phyloP scores from a whole-genome alignment of 2,888 invertebrate genomes.

The Nomada fabriciana region DNA sequence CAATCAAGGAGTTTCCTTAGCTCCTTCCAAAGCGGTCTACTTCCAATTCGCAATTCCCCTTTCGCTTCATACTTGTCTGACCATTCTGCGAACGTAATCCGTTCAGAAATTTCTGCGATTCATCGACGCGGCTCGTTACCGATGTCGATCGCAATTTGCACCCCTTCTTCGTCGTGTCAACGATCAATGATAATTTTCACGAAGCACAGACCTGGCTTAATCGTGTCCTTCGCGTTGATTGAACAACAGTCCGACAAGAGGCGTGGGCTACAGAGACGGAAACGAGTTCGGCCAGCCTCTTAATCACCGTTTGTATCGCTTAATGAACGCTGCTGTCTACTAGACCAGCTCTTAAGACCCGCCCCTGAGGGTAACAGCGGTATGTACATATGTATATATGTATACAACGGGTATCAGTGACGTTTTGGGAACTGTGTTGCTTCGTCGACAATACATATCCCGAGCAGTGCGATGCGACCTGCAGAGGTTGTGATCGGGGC shows the following conservation, averaged over 20 bases:
- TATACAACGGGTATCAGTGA: slow-evolving; percentile 40
- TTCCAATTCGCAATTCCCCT: slow-evolving; percentile 16
- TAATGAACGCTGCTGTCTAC: slow-evolving; percentile 61
- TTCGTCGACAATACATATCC: slow-evolving; percentile 58
- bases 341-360: slow-evolving; percentile 33
- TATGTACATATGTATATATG: slow-evolving; percentile 1
- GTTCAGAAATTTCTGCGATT: slow-evolving; percentile 30
- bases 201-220: background rate
- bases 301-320: slow-evolving; percentile 72
- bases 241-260: slow-evolving; percentile 23
- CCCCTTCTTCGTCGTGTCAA: background rate
- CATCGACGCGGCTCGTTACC: slow-evolving; percentile 20
- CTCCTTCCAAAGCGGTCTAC: background rate
- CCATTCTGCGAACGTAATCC: background rate
- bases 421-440: slow-evolving; percentile 21
- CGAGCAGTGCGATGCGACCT: slow-evolving; percentile 56
- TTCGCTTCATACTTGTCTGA: background rate
- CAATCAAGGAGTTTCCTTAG: slow-evolving; percentile 33
- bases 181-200: background rate
- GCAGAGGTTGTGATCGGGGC: slow-evolving; percentile 23
- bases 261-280: background rate
- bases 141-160: slow-evolving; percentile 10
- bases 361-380: slow-evolving; percentile 24
- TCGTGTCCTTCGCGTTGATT: slow-evolving; percentile 17
- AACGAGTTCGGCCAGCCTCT: slow-evolving; percentile 54